Base-by-base conservation (phyloP, 2,888 invertebrate genomes). In the Macaria notata region DNA sequence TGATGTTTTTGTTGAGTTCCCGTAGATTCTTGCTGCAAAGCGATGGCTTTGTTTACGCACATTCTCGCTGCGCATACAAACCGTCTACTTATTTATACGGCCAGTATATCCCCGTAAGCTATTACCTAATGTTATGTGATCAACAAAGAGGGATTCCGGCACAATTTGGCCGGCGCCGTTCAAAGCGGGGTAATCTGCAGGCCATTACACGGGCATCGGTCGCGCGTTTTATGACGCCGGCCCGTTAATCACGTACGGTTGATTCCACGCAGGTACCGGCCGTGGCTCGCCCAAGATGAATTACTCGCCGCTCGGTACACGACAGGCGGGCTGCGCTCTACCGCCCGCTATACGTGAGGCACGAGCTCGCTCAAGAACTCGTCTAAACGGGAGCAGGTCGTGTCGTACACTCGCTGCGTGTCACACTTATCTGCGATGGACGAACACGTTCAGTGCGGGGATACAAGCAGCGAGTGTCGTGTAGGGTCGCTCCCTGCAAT, bases 161-260 rank as follows among this genome's bases (percentile, higher is more conserved):
- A 62, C 64, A 61, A 39, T 62, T 61, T 58, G 60, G 63, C 50
- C 62, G 59, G 62, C 62, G 55, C 55, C 59, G 60, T 56, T 54
- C 60, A 56, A 47, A 60, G 53, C 60, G 51, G 52, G 58, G 54
- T 56, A 62, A 53, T 61, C 57, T 62, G 59, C 55, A 50, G 65
- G 65, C 66, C 66, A 69, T 69, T 73, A 69, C 64, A 65, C 57
- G 62, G 61, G 60, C 63, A 64, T 63, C 53, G 61, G 59, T 59
- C 58, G 53, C 47, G 56, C 64, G 57, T 66, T 66, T 72, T 69
- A 67, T 65, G 59, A 65, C 61, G 69, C 65, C 63, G 52, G 57
- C 59, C 58, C 66, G 69, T 70, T 71, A 65, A 68, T 72, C 72
- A 71, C 66, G 66, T 70, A 69, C 69, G 67, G 68, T 65, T 70